Evolutionary conservation across 2,888 invertebrate genomes (phyloP), one percentile per base, ranked within the genome.

Genomic region (Embidobia sp.): DNA sequence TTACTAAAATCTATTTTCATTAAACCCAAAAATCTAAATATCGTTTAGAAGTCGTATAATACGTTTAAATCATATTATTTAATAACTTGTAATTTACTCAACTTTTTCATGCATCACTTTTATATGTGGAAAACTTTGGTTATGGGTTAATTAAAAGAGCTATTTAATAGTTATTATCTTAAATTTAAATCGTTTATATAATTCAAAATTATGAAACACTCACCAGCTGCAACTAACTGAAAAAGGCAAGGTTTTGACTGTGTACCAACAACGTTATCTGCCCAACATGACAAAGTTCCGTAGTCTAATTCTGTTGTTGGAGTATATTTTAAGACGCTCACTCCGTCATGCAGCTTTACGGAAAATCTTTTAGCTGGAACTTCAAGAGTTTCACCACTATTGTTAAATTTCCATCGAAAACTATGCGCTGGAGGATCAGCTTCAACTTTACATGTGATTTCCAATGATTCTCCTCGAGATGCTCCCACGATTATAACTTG

Each of bases 381-480:
- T 90, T 96, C 96, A 79, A 95, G 90, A 48, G 95, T 96, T 90
- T 96, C 96, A 2, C 97, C 96, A 7, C 96, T 96, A 91, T 96
- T 96, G 92, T 97, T 97, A 91, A 97, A 97, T 91, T 97, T 96
- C 97, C 97, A 97, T 83, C 95, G 94, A 91, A 97, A 97, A 86
- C 93, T 94, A 83, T 95, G 94, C 64, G 96, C 96, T 51, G 96
- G 96, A 18, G 97, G 97, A 91, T 97, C 96, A 7, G 97, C 95
- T 90, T 97, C 97, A 85, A 97, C 95, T 90, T 95, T 95, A 90
- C 97, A 97, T 73, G 94, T 92, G 84, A 97, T 95, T 89, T 96
- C 94, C 81, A 96, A 93, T 63, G 94, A 94, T 91, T 97, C 97
- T 79, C 95, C 95, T 64, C 96, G 92, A 78, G 96, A 96, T 77